These are phyloP conservation scores for Meta bourneti DNA, from an alignment of 2,888 invertebrate species.

Conservation along the genomic window DNA sequence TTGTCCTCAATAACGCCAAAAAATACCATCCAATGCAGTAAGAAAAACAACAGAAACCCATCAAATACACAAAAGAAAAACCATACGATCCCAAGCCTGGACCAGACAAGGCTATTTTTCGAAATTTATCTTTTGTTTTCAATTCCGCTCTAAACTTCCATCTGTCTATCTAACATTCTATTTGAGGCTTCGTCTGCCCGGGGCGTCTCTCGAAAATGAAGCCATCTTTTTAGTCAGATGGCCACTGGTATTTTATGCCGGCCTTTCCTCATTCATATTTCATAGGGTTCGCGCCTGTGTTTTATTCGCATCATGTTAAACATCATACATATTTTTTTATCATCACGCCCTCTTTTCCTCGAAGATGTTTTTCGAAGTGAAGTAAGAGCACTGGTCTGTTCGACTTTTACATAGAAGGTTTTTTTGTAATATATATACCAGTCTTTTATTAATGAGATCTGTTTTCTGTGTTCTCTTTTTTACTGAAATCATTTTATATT, in stretches of 20 bases:
- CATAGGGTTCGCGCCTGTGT: constrained; percentile 22
- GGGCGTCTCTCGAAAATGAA: constrained; percentile 40
- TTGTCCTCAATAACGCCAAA: not conserved
- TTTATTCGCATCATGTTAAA: constrained; percentile 36
- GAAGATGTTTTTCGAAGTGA: not conserved
- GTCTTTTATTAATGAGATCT: no score
- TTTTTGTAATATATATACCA: no score
- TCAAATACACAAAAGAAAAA: not conserved
- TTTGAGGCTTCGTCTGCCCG: constrained; percentile 21
- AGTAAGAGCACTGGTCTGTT: not conserved
- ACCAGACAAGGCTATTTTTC: constrained; percentile 47
- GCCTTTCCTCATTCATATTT: constrained; percentile 41
- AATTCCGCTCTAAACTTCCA: constrained; percentile 51
- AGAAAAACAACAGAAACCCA: constrained; percentile 7
- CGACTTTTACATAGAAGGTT: no score
- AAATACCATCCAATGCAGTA: not conserved
- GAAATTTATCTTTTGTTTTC: constrained; percentile 63
- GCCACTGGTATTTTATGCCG: constrained; percentile 32
- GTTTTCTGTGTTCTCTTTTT: no score
- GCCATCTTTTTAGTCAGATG: constrained; percentile 55
- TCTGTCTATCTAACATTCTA: constrained; percentile 51
- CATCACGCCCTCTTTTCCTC: not conserved
- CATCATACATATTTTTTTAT: constrained; percentile 11
- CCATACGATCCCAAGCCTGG: constrained; percentile 22
- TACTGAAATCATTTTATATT: no score